Evolutionary conservation across 1,140 invertebrate species (phyloP), one percentile per base, ranked within the genome.

Genomic region (Bombus sibiricus): DNA sequence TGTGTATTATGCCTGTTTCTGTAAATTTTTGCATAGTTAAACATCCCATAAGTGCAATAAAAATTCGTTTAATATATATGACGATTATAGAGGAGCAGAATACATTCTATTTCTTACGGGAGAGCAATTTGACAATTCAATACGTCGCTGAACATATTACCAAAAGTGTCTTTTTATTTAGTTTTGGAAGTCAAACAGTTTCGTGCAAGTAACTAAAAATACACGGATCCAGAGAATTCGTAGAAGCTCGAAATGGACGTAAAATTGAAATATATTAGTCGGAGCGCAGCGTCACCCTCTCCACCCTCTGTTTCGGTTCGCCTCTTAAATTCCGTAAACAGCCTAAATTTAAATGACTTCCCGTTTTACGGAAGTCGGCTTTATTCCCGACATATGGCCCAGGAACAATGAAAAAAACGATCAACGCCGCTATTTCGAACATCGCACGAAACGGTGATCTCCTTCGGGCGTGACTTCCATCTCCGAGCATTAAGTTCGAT

Each of bases 301-400:
- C 41, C 47, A 9, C 47, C n/a, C n/a, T 13, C 37, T 57, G 59
- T 13, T 62, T 62, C 59, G 59, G 59, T 62, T 76, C 62, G 41
- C 62, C 59, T 39, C 74, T 86, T 82, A 83, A 90, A 87, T 84
- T 81, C 72, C 62, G 59, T 57, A 89, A 89, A 82, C 73, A 85
- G 75, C 73, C 86, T 85, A 85, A 78, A 92, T 92, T 91, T 91
- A 91, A 91, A 92, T 92, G 87, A 83, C 83, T 90, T 84, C 86
- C 83, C 73, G 74, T 90, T 92, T 92, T 89, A 91, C 87, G 86
- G 83, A 92, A 92, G 82, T 88, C 81, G 43, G 76, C 81, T 59
- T 71, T 91, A 91, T 89, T 91, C 83, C 75, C 80, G 87, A 86
- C 90, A 91, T 89, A 85, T 92, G 90, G 90, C 72, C 83, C 83